phyloP scores from a whole-genome alignment of 2,797 vertebrate species.

The Garrulus glandarius region DNA sequence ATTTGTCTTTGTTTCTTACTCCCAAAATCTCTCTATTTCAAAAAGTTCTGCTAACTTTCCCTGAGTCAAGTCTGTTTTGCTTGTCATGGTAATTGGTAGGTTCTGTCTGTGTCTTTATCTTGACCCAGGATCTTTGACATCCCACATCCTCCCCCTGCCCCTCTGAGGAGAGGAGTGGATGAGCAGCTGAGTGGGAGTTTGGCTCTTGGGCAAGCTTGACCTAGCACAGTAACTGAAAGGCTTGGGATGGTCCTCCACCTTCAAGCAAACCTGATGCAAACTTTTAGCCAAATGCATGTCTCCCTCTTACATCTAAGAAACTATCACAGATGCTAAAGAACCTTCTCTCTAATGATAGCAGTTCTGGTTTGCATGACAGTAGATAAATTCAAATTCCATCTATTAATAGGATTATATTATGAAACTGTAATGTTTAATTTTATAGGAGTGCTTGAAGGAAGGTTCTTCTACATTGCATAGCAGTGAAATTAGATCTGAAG shows the following conservation, averaged over 20 bases:
- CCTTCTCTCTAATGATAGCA: not conserved
- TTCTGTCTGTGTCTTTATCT: not conserved
- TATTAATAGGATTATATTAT: not conserved
- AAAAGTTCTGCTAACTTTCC: not conserved
- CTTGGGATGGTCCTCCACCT: not conserved
- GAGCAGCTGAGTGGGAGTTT: not conserved
- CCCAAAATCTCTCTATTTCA: not conserved
- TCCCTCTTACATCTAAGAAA: not conserved
- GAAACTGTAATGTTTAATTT: not conserved
- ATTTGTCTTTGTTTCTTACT: not conserved
- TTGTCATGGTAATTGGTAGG: too few species aligned
- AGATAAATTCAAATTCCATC: not conserved
- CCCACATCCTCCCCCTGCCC: not conserved
- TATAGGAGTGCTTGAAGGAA: not conserved
- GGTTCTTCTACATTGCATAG: not conserved
- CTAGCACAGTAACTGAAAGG: not conserved
- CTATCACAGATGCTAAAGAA: not conserved
- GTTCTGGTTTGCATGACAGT: not conserved
- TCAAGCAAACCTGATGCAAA: not conserved
- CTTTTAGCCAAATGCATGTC: not conserved
- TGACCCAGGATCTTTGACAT: not conserved
- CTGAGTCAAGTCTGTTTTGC: accelerated
- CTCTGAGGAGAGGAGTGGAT: not conserved
- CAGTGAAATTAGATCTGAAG: not conserved
- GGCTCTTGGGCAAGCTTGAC: not conserved